Base-by-base conservation (phyloP, 1,140 invertebrate genomes). In the Caerostris darwini region DNA sequence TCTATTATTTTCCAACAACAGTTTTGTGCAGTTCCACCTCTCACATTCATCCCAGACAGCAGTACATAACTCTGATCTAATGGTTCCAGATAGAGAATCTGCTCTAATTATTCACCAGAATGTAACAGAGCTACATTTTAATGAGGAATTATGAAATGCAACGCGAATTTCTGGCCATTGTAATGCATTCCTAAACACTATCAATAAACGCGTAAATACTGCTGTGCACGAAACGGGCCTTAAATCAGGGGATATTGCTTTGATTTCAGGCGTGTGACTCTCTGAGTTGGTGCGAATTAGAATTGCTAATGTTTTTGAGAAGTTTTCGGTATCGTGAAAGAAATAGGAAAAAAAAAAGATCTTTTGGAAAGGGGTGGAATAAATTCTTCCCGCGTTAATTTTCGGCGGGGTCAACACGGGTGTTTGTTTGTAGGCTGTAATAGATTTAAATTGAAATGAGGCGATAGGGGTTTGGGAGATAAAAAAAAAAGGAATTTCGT, bases 91-190 rank as follows among this genome's bases (percentile, higher is more conserved):
- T 67, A 14, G 61, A 5, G 3, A 67, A 67, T 5, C 61, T 3
- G 5, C 3, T 67, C 61, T 67, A 67, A 67, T 67, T 67, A 67
- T 5, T 67, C 61, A 67, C 61, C 61, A 5, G n/a, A 67, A 67
- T 67, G 61, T 53, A 77, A 77, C 69, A 77, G 34, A 77, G 69
- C 69, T 53, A 53, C 34, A 77, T 77, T 77, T 77, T 77, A 77
- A 77, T 53, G 69, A 77, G 69, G 69, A 77, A 77, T 77, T 77
- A 77, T 77, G 69, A 34, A 77, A 77, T 67, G 61, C 69, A 10
- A 34, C 34, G 34, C n/a, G 19, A 77, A 7, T n/a, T 77, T 10
- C 69, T 77, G 3, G 10, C 19, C 67, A 71, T 71, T 77, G 69
- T 77, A 77, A 77, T 10, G 50, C 10, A 77, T 77, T 50, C 34